These are phyloP conservation scores for Xiphophorus maculatus DNA, from an alignment of 2,113 vertebrate genomes.

Conservation along the genomic window DNA sequence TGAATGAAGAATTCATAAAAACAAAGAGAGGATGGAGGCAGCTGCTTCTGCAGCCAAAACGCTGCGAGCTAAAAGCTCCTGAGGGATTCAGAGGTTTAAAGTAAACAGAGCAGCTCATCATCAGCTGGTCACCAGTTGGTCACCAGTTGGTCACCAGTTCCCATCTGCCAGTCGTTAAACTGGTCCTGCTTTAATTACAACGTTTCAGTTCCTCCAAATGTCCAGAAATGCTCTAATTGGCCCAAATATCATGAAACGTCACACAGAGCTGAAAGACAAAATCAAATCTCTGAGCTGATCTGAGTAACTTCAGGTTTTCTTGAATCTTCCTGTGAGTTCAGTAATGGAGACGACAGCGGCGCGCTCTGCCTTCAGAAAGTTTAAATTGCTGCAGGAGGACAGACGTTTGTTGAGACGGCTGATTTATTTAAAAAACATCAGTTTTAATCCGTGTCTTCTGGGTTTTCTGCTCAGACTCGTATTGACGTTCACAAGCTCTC, in stretches of 20 bases:
- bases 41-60: no score
- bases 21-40: no score
- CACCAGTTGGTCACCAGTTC: no score
- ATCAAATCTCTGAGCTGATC: background rate
- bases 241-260: background rate
- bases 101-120: conserved; percentile 17
- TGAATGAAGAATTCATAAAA: no score
- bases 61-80: no score
- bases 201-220: background rate
- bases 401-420: background rate
- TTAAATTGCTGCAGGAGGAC: background rate
- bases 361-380: background rate
- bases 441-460: background rate
- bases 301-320: background rate
- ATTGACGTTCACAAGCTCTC: background rate
- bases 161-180: conserved; percentile 9
- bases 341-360: background rate
- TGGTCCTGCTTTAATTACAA: background rate
- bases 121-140: no score
- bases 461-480: background rate
- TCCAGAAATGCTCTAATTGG: background rate
- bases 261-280: background rate
- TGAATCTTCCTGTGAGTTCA: background rate
- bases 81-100: no score
- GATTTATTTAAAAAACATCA: background rate